These are phyloP conservation scores for Gymnoscelis rufifasciata DNA, from an alignment of 2,888 invertebrate genomes.

Conservation along the genomic window DNA sequence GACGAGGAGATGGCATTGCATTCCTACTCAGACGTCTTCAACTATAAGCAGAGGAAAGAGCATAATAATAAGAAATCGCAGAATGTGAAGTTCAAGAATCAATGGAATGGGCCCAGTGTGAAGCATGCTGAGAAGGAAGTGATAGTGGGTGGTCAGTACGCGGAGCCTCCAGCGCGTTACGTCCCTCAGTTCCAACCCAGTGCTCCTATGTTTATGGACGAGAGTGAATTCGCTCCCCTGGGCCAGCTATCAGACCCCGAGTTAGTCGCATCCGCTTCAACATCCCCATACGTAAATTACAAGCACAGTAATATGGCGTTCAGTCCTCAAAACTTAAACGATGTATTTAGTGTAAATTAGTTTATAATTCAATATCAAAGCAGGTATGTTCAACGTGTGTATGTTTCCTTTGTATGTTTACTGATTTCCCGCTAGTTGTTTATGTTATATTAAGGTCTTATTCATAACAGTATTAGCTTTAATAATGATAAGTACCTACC, in stretches of 20 bases:
- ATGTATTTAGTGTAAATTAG: conserved; percentile 64
- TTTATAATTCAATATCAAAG: no score
- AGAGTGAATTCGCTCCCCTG: conserved; percentile 37
- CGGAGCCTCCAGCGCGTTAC: conserved; percentile 63
- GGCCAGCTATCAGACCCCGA: conserved; percentile 40
- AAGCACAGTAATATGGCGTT: conserved; percentile 70
- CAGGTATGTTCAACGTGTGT: no score
- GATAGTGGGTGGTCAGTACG: conserved; percentile 63
- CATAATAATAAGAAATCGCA: conserved; percentile 34
- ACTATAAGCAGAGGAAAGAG: conserved; percentile 32
- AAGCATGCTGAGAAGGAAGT: conserved; percentile 37
- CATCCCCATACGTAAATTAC: conserved; percentile 66
- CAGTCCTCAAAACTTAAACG: conserved; percentile 71
- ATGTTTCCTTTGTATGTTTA: no score
- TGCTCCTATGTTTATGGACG: conserved; percentile 36
- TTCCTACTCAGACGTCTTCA: conserved; percentile 37
- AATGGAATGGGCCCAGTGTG: conserved; percentile 37
- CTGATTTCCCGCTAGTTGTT: no score
- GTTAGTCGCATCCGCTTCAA: conserved; percentile 41
- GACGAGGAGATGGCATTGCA: conserved; percentile 33
- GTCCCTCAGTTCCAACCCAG: conserved; percentile 44
- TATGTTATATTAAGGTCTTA: no score
- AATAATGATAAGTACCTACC: no score
- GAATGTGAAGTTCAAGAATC: conserved; percentile 32
- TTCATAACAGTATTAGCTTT: no score